A percentile compares a stretch with the other conserved stretches of the same genome.
phyloP scores from a whole-genome alignment of 2,888 invertebrate genomes.

The Melinaea menophilus region DNA sequence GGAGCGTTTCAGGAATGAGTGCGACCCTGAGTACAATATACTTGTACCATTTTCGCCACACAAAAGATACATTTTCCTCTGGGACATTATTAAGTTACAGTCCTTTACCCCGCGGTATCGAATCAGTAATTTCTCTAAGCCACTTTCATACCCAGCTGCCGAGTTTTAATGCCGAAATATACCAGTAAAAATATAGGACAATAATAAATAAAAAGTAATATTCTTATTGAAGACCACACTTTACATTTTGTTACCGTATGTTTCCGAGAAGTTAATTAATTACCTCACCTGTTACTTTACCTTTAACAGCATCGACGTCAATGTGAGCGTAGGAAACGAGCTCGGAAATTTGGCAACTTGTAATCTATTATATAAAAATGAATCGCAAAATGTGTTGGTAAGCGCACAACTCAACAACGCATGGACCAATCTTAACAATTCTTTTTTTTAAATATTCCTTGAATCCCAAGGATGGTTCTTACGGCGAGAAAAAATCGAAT shows the following conservation, averaged over 20 bases:
- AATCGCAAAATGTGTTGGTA: no score
- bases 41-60: slow-evolving; percentile 8
- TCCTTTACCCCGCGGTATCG: neutral
- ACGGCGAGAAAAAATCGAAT: no score
- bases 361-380: no score
- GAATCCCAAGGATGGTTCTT: no score
- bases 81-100: slow-evolving; percentile 8
- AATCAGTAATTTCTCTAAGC: slow-evolving; percentile 5
- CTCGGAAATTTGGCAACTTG: neutral
- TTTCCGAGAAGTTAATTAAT: neutral
- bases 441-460: no score
- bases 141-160: slow-evolving; percentile 4
- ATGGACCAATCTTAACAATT: no score
- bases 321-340: neutral
- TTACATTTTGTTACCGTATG: neutral
- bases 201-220: neutral
- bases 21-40: slow-evolving; percentile 8
- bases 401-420: no score
- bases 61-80: slow-evolving; percentile 10
- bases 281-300: neutral
- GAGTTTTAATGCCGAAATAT: slow-evolving; percentile 3
- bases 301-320: neutral
- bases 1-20: slow-evolving; percentile 7
- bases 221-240: neutral
- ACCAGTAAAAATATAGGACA: neutral